Base-by-base conservation (phyloP, 2,888 invertebrate genomes). In the Blastobasis lacticolella region DNA sequence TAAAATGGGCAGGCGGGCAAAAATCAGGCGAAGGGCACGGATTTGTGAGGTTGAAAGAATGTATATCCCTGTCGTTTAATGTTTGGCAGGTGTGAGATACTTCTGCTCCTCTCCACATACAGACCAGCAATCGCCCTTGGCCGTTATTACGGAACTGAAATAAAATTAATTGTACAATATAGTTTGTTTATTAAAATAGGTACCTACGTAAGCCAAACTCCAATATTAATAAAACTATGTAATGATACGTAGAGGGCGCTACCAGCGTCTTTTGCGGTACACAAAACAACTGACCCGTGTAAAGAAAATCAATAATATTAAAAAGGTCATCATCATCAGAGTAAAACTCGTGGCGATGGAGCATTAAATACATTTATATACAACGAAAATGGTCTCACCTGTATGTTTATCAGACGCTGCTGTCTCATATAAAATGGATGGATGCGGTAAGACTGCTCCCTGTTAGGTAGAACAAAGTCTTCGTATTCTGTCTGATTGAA, bases 391-490 rank as follows among this genome's bases (percentile, higher is more conserved):
- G 4, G 8, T 8, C 10, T n/a, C 10, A 83, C 87, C 73, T 77
- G 73, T 5, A 86, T 66, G 58, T 72, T 74, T 47, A 88, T 64
- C 4, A 78, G 57, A 2, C 74, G 47, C 55, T 79, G 76, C 40
- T 75, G 71, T 46, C 67, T 67, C 58, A 90, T 63, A 60, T 86
- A 80, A 58, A 73, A 84, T 0, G 88, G 85, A 64, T 88, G 90
- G 52, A 91, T 83, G 43, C 87, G 80, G 58, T 91, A 90, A 0
- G 75, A 75, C 45, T 88, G 83, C 52, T 88, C 81, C 53, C 90
- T 69, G 37, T 81, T 76, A 0, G 91, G 90, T 47, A 90, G 76
- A 8, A 91, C 80, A 56, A 90, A 92, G 67, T 92, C 92, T 72
- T 92, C 92, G 50, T 88, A 88, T 54, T 78, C 75, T 0, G 84